phyloP scores from a whole-genome alignment of 1,140 invertebrate genomes.

The Panulirus ornatus region DNA sequence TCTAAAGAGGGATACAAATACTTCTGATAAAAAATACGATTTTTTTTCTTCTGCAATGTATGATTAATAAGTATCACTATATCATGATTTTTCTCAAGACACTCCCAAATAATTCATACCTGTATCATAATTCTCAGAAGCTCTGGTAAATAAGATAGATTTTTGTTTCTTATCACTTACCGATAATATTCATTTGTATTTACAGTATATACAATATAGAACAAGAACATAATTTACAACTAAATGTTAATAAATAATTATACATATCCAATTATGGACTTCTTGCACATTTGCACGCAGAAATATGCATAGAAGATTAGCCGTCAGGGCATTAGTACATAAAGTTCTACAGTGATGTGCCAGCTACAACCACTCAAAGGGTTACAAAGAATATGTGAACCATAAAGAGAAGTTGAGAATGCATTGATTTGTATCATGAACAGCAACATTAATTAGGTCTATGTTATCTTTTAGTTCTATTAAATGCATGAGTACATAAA shows the following conservation, averaged over 20 bases:
- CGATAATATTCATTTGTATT: constrained; percentile 17
- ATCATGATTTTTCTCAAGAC: background rate
- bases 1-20: background rate
- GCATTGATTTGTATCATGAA: background rate
- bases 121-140: constrained; percentile 9
- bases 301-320: constrained; percentile 53
- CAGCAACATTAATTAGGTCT: too few species aligned
- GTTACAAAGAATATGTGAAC: constrained; percentile 28
- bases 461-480: too few species aligned
- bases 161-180: constrained; percentile 27
- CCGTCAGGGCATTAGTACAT: constrained; percentile 32
- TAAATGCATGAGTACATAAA: too few species aligned
- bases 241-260: constrained; percentile 10
- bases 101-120: background rate
- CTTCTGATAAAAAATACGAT: background rate
- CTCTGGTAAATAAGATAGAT: constrained; percentile 19
- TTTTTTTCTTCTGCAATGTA: background rate
- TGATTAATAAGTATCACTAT: background rate
- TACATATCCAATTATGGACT: constrained; percentile 50
- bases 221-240: constrained; percentile 13
- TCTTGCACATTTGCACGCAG: constrained; percentile 54
- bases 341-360: constrained; percentile 60
- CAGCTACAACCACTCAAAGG: constrained; percentile 60
- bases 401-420: background rate
- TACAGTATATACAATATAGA: constrained; percentile 9